A percentile compares a stretch with the other conserved stretches of the same genome.
Evolutionary conservation across 2,797 vertebrate species (phyloP).

Genomic region (Notoglanidium macrostoma): DNA sequence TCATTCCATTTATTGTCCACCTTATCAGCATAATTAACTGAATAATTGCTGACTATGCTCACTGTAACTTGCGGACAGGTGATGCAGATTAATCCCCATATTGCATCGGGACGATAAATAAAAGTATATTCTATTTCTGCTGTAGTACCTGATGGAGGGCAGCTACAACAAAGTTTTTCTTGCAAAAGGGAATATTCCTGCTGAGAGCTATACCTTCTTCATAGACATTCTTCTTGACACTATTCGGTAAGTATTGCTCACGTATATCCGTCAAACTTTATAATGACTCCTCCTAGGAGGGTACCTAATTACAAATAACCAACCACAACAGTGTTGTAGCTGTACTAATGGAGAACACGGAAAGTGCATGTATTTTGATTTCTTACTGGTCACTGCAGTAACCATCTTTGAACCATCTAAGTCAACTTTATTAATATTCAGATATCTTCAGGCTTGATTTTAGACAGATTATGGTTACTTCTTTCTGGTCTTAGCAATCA

Average conservation of each 20-base stretch:
- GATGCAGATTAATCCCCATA: not conserved
- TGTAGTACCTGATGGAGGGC: slow-evolving; percentile 94
- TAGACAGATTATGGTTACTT: not conserved
- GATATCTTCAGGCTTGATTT: not conserved
- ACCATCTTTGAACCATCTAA: not conserved
- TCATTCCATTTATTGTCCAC: not conserved
- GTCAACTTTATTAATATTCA: not conserved
- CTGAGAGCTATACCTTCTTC: slow-evolving; percentile 95
- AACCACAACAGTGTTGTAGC: not conserved
- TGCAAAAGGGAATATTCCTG: slow-evolving; percentile 95
- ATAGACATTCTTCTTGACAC: slow-evolving; percentile 96
- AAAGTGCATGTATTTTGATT: not conserved
- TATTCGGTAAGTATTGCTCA: slow-evolving; percentile 80
- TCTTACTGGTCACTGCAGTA: not conserved
- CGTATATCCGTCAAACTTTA: not conserved
- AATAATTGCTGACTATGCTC: not conserved
- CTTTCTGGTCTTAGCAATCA: not conserved
- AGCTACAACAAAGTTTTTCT: slow-evolving; percentile 98
- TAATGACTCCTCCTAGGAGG: not conserved
- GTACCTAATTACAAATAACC: not conserved
- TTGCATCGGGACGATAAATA: no score
- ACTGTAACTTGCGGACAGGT: not conserved
- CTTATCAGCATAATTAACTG: not conserved
- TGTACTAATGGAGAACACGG: no score
- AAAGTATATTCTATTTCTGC: not conserved